Percentiles rank a stretch among this genome's conserved stretches.
These are phyloP conservation scores for Elysia chlorotica DNA, from an alignment of 1,140 invertebrate genomes.

Conservation along the genomic window DNA sequence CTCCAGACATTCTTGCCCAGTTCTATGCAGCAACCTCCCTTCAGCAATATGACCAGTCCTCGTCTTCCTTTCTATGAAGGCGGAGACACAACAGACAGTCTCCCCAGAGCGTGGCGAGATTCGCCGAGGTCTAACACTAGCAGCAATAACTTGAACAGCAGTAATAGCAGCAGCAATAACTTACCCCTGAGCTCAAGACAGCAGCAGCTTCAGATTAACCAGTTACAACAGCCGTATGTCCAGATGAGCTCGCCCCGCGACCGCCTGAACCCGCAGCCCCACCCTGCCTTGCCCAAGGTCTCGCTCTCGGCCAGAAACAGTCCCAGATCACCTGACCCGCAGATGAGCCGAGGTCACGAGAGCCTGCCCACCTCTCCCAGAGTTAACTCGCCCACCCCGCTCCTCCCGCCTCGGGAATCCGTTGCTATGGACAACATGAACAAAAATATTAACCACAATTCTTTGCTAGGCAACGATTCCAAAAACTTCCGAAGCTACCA, in stretches of 20 bases:
- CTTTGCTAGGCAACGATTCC: neutral
- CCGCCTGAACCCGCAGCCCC: neutral
- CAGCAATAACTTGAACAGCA: no score
- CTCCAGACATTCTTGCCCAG: neutral
- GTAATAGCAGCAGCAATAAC: neutral
- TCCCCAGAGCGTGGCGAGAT: no score
- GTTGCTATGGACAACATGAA: neutral
- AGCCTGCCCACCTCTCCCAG: neutral
- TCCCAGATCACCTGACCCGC: neutral
- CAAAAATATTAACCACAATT: neutral
- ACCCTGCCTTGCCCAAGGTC: no score
- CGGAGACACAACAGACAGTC: neutral
- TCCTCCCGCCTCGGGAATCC: neutral
- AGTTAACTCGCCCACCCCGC: neutral
- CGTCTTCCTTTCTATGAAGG: neutral
- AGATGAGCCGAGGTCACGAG: neutral
- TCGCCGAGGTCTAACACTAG: no score
- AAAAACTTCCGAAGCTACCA: neutral
- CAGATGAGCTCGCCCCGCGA: slow-evolving; percentile 1
- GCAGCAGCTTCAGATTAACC: no score
- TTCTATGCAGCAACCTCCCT: neutral
- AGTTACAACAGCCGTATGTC: neutral
- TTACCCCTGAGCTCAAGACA: neutral
- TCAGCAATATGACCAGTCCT: neutral
- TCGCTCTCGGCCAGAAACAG: neutral